These are phyloP conservation scores for Globodera rostochiensis DNA, from an alignment of 1,140 invertebrate species.

Conservation along the genomic window DNA sequence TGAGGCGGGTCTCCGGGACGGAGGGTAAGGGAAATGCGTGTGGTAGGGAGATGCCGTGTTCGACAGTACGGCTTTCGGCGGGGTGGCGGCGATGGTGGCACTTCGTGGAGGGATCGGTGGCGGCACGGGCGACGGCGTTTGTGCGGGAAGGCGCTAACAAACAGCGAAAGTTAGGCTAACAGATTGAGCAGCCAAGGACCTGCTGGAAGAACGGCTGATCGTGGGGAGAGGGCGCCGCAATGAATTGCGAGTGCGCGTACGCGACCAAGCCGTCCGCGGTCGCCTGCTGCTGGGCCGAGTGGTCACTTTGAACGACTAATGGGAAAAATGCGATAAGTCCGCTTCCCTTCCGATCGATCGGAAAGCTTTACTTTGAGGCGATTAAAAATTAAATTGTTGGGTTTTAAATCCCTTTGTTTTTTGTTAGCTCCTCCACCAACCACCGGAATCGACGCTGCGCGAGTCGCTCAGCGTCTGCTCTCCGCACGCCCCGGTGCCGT, in stretches of 20 bases:
- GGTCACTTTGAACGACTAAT: conserved; percentile 64
- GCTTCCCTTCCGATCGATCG: background rate
- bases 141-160: background rate
- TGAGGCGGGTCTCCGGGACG: background rate
- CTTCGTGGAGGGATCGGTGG: conserved; percentile 60
- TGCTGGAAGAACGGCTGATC: background rate
- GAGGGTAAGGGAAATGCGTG: conserved; percentile 8
- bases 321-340: background rate
- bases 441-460: conserved; percentile 61
- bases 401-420: too few species aligned
- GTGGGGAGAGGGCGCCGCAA: background rate
- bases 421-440: conserved; percentile 37
- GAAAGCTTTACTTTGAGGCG: too few species aligned
- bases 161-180: background rate
- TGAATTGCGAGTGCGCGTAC: conserved; percentile 10
- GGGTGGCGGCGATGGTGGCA: conserved; percentile 21
- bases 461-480: conserved; percentile 36
- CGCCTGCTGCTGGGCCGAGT: conserved; percentile 56
- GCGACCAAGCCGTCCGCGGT: conserved; percentile 17
- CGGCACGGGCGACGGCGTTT: conserved; percentile 39
- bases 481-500: conserved; percentile 32
- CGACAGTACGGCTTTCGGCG: background rate
- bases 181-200: background rate
- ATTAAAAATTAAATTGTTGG: too few species aligned
- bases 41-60: conserved; percentile 17